phyloP scores from a whole-genome alignment of 2,113 vertebrate genomes.

The Delphinus delphis region DNA sequence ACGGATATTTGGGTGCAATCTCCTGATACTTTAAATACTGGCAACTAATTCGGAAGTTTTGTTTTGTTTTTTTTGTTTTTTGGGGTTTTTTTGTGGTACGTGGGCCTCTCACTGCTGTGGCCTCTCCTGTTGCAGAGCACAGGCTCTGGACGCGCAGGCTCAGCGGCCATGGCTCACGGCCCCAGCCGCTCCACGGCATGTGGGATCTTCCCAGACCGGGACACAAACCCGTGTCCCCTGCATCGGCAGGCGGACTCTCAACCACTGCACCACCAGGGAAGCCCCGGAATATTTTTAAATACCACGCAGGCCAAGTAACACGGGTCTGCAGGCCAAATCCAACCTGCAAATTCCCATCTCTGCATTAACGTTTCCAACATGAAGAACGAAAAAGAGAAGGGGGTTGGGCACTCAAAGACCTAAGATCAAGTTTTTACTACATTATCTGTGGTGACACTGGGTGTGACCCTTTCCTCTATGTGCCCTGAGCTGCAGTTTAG shows the following conservation, averaged over 20 bases:
- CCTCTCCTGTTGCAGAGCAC: too few relatives aligned
- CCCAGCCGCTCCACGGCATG: too few relatives aligned
- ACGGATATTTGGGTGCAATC: neutral
- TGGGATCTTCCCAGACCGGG: too few relatives aligned
- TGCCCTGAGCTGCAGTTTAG: neutral
- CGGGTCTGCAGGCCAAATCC: neutral
- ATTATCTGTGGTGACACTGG: neutral
- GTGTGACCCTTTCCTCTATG: neutral
- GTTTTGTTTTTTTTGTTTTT: too few relatives aligned
- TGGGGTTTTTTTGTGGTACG: too few relatives aligned
- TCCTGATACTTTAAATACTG: neutral
- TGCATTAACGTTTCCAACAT: neutral
- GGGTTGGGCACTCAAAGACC: neutral
- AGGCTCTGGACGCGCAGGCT: too few relatives aligned
- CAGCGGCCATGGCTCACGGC: too few relatives aligned
- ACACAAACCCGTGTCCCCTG: too few relatives aligned
- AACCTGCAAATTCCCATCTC: neutral
- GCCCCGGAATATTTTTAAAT: neutral
- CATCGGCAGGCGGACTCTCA: too few relatives aligned
- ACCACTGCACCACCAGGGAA: too few relatives aligned
- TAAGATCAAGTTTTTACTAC: neutral
- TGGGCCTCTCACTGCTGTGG: too few relatives aligned
- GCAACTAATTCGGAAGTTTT: neutral
- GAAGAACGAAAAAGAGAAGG: neutral
- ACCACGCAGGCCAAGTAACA: neutral